These are phyloP conservation scores for Gisinianus flammeolus DNA, from an alignment of 2,888 invertebrate genomes.

Conservation along the genomic window DNA sequence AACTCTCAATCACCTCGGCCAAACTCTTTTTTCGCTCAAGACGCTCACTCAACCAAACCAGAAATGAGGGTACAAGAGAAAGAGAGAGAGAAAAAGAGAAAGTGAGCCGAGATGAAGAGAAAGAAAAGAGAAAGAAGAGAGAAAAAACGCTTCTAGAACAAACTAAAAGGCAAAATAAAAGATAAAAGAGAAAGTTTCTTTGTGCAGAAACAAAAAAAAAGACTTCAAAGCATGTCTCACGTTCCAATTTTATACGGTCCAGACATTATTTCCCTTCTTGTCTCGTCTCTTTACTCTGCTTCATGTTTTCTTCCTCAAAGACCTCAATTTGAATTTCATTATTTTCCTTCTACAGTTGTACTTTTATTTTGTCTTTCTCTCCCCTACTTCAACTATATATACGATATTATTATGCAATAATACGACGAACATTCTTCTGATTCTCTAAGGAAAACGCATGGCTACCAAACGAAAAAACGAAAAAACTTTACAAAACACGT, in stretches of 20 bases:
- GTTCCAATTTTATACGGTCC: conserved; percentile 1
- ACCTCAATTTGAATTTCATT: too few species aligned
- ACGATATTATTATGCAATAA: too few species aligned
- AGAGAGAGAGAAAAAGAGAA: too few species aligned
- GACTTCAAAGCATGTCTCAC: neutral
- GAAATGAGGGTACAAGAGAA: too few species aligned
- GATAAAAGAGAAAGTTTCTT: neutral
- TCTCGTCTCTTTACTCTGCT: neutral
- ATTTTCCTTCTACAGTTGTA: too few species aligned
- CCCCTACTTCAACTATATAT: too few species aligned
- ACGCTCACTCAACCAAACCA: neutral
- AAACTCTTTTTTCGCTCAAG: neutral
- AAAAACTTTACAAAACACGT: too few species aligned
- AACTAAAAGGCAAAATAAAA: neutral
- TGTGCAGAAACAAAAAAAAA: neutral
- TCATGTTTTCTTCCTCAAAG: neutral
- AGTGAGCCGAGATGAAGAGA: neutral
- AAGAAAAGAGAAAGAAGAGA: neutral
- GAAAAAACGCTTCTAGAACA: too few species aligned
- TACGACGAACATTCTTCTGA: too few species aligned
- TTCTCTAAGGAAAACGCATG: too few species aligned
- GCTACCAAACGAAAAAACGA: too few species aligned
- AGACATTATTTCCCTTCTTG: neutral
- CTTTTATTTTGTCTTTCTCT: too few species aligned
- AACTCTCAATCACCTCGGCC: neutral